These are phyloP conservation scores for Procapra przewalskii DNA, from an alignment of 2,113 vertebrate genomes.

Conservation along the genomic window DNA sequence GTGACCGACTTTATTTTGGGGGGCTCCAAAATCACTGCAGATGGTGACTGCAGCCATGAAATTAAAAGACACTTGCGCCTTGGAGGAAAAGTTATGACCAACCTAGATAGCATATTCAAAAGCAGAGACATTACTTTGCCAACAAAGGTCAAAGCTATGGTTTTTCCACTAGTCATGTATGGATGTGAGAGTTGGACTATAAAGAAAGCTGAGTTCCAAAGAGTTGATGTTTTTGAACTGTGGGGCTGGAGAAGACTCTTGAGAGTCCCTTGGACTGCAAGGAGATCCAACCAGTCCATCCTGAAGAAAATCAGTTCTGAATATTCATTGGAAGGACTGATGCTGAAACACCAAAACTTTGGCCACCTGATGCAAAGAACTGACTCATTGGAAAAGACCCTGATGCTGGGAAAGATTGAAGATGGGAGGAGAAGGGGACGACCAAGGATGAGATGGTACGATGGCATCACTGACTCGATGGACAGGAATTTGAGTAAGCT, in stretches of 20 bases:
- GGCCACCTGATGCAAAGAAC: neutral
- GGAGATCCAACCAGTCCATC: neutral
- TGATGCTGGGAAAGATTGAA: neutral
- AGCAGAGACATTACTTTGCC: neutral
- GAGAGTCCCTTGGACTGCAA: neutral
- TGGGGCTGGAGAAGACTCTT: neutral
- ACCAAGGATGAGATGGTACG: neutral
- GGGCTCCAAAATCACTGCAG: neutral
- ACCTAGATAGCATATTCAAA: neutral
- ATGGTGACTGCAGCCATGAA: neutral
- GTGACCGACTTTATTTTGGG: neutral
- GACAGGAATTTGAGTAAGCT: neutral
- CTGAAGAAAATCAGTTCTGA: neutral
- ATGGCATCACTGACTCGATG: neutral
- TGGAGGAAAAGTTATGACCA: neutral
- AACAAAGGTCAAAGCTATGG: neutral
- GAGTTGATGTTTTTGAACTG: neutral
- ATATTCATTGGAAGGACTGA: neutral
- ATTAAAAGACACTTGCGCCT: neutral
- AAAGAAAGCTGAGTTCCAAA: neutral
- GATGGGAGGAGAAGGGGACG: neutral
- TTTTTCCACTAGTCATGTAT: neutral
- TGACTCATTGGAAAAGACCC: neutral
- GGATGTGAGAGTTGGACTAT: neutral
- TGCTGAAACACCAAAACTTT: neutral